Evolutionary conservation across 2,113 vertebrate species (phyloP), one percentile per base, ranked within the genome.

Genomic region (Toxotes chatareus): DNA sequence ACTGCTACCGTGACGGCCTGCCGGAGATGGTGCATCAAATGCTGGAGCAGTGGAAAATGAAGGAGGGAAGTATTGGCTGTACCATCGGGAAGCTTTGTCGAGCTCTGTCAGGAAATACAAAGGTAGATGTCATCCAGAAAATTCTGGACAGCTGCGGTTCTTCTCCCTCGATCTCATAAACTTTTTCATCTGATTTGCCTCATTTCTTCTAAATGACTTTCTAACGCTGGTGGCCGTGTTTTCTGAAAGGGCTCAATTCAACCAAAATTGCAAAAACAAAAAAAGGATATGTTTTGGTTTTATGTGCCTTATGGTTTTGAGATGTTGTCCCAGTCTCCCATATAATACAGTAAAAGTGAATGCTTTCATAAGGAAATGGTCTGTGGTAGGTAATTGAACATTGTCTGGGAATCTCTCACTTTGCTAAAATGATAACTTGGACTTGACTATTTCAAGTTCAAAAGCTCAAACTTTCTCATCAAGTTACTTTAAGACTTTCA

Each of bases 11-110:
- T 0, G 96, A 99, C 7, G 98, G 98, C 53, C 94, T 99, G 4
- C 95, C 94, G 0, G 98, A 99, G 87, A 98, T 97, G 88, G 97
- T 99, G 71, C 95, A 97, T 87, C 97, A 99, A 92, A 98, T 96
- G 96, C 93, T 99, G 75, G 95, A 94, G 12, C 94, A 88, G 49
- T 99, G 98, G 98, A 91, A 68, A 80, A 99, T 98, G 97, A 95
- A 94, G 85, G 95, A 97, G 80, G 98, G 98, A 60, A 94, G 79
- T 10, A 93, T 95, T 49, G 96, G 97, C 0, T 96, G 96, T 57
- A 99, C 96, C 0, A 86, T 99, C 40, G 97, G 97, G 14, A 97
- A 96, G 84, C 94, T 99, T 14, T 97, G 95, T 59, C 81, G 0
- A 9, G 97, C 97, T 0, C 95, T 99, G 10, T 80, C 93, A 1